Evolutionary conservation across 2,113 vertebrate genomes (phyloP).

Genomic region (Mormyrus iriodes): DNA sequence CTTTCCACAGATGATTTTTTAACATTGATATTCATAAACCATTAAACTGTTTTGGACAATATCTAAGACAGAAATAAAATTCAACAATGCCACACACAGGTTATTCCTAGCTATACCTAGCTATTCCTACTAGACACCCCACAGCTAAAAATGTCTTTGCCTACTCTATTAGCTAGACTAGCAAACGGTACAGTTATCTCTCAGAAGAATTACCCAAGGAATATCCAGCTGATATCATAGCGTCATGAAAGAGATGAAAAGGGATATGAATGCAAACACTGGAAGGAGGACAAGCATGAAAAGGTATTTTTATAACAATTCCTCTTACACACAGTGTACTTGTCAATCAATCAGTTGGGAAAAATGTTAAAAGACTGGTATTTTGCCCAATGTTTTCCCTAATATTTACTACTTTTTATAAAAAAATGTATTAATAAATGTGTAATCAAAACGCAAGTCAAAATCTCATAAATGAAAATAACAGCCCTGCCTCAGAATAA

Average conservation of each 20-base stretch:
- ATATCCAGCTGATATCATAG: neutral
- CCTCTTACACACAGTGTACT: neutral
- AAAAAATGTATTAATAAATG: neutral
- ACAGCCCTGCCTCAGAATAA: neutral
- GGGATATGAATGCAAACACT: neutral
- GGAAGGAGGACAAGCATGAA: neutral
- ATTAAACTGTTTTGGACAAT: neutral
- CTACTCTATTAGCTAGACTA: neutral
- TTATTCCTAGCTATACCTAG: neutral
- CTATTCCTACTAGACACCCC: neutral
- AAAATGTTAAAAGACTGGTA: neutral
- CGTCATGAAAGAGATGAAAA: neutral
- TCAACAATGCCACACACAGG: neutral
- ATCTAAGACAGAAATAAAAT: neutral
- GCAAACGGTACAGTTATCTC: neutral
- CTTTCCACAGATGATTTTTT: neutral
- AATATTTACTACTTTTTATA: neutral
- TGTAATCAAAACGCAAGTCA: neutral
- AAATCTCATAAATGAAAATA: neutral
- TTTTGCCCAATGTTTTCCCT: neutral
- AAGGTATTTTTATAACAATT: neutral
- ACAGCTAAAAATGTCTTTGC: neutral
- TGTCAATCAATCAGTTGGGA: neutral
- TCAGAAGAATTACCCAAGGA: neutral
- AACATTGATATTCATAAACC: neutral